Percentiles rank a stretch among this genome's conserved stretches.
Conservation (phyloP, 2,888 invertebrate species). For the Camptogramma bilineatum region DNA sequence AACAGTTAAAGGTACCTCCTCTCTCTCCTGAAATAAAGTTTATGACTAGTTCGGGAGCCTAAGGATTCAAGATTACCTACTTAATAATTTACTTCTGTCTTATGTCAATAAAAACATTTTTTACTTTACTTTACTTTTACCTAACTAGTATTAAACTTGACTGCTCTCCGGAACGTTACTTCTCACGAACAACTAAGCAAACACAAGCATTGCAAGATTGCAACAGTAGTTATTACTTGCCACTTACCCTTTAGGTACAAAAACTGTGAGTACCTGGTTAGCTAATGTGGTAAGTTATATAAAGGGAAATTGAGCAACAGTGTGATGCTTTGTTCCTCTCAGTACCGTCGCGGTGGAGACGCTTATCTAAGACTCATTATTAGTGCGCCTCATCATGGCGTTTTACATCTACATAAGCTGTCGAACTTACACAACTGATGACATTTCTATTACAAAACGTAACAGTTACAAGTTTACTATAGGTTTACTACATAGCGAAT, state of each 20-base stretch:
- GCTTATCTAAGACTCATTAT: not conserved
- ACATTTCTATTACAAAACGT: not conserved
- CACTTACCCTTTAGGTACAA: not conserved
- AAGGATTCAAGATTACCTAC: too few species aligned
- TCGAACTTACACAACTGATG: not conserved
- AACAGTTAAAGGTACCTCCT: too few species aligned
- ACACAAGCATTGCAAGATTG: not conserved
- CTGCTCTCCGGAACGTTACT: too few species aligned
- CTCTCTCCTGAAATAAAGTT: too few species aligned
- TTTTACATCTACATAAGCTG: not conserved
- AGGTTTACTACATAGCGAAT: too few species aligned
- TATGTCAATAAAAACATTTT: too few species aligned
- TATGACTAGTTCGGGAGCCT: too few species aligned
- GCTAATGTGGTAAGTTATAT: slow-evolving; percentile 6
- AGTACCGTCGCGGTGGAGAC: slow-evolving; percentile 2
- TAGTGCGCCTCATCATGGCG: not conserved
- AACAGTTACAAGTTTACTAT: too few species aligned
- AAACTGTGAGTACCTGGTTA: not conserved
- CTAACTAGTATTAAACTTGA: too few species aligned
- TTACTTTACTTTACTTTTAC: too few species aligned
- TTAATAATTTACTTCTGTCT: too few species aligned
- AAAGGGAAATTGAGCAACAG: slow-evolving; percentile 18
- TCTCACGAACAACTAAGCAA: not conserved
- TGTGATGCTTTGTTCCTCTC: slow-evolving; percentile 11
- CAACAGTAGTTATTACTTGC: not conserved